phyloP scores from a whole-genome alignment of 2,797 vertebrate genomes.

The Myotis findleyi region DNA sequence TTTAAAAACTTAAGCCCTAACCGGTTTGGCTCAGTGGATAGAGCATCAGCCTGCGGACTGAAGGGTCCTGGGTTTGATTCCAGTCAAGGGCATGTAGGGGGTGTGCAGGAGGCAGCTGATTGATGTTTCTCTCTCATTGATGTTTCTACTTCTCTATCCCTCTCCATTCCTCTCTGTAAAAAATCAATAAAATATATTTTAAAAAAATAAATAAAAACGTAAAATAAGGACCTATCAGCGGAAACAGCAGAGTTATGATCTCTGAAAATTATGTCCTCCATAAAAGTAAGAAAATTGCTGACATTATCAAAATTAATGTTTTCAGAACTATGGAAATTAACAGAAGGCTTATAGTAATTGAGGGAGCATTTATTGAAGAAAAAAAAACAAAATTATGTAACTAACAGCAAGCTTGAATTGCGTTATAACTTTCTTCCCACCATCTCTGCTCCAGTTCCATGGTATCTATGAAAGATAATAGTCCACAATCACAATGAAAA shows the following conservation, averaged over 20 bases:
- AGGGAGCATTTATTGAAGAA: background rate
- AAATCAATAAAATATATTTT: too few species aligned
- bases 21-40: too few species aligned
- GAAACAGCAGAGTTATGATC: background rate
- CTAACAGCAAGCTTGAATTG: background rate
- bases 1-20: background rate
- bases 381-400: background rate
- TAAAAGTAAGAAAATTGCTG: background rate
- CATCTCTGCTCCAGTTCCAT: background rate
- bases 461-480: background rate
- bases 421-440: background rate
- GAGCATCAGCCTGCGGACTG: too few species aligned
- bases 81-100: too few species aligned
- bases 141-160: too few species aligned
- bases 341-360: background rate
- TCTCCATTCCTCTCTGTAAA: too few species aligned
- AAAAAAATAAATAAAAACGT: background rate
- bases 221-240: background rate
- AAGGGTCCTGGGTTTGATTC: too few species aligned
- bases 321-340: background rate
- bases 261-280: background rate
- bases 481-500: background rate
- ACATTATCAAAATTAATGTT: conserved; percentile 5
- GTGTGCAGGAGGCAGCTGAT: too few species aligned
- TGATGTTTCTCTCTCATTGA: too few species aligned